phyloP scores from a whole-genome alignment of 2,113 vertebrate genomes.

The Triplophysa siluroides region DNA sequence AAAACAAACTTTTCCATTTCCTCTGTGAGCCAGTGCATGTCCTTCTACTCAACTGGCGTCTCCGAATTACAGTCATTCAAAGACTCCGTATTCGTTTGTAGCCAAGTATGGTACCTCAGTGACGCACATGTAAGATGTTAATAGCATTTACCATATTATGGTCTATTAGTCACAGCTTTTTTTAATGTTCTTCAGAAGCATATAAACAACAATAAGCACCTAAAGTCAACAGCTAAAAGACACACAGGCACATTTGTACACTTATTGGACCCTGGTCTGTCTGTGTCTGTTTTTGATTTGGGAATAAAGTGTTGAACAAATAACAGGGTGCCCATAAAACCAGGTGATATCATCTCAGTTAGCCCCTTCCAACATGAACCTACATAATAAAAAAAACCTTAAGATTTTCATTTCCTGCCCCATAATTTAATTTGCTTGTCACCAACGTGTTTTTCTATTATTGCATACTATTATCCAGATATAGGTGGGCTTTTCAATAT shows the following conservation, averaged over 20 bases:
- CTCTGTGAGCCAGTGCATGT: constrained; percentile 5
- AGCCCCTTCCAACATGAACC: constrained; percentile 12
- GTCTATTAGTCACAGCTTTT: background rate
- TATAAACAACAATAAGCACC: background rate
- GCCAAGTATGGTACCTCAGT: background rate
- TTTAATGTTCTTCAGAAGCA: background rate
- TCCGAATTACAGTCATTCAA: background rate
- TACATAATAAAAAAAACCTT: constrained; percentile 32
- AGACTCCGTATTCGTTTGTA: background rate
- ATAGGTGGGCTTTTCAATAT: background rate
- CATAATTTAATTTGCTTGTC: background rate
- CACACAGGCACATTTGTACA: background rate
- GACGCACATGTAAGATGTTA: background rate
- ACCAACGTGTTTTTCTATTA: background rate
- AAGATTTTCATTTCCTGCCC: constrained; percentile 33
- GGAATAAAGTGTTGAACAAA: background rate
- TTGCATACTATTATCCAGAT: constrained; percentile 15
- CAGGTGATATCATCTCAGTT: constrained; percentile 6
- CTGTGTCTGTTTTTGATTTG: background rate
- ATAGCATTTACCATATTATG: background rate
- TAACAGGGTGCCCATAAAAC: constrained; percentile 14
- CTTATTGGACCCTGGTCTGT: too few relatives aligned
- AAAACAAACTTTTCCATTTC: constrained; percentile 17
- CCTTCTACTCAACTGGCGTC: background rate
- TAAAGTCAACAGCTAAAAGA: too few relatives aligned